Base-by-base conservation (phyloP, 2,113 vertebrate genomes). In the Typhlomys cinereus region DNA sequence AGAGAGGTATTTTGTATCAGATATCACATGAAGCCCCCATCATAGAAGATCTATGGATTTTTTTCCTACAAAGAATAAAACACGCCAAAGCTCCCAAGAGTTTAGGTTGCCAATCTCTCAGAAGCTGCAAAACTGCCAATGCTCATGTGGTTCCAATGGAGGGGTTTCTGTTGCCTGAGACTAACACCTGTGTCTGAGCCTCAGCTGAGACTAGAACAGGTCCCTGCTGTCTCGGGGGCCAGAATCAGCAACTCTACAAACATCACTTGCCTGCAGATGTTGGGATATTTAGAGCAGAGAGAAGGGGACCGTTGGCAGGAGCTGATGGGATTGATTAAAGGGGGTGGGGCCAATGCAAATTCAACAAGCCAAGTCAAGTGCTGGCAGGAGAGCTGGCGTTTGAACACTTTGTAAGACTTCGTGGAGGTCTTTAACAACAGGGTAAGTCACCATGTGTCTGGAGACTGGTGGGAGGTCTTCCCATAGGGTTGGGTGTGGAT, bases 291-390 rank as follows among this genome's bases (percentile, higher is more conserved):
- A 71, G 59, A 70, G 64, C n/a, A 39, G 85, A 83, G 88, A 82
- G 46, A 83, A 74, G 27, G 41, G 15, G 50, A 29, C 70, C 71
- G 46, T 27, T 71, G n/a, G 57, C 64, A 34, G 76, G 52, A 86
- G 61, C 85, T 92, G 76, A 92, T 95, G 96, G 96, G 86, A 95
- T 94, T 96, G 93, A 96, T 96, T 96, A 95, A 92, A 54, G 86
- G 57, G 31, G 94, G 93, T 69, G 91, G 83, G 62, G 70, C 80
- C 86, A 87, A 85, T 88, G 94, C 92, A 95, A 90, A 96, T 92
- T 78, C 61, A 92, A 21, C 71, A 84, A 54, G 86, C 84, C 82
- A 20, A 82, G 54, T 48, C 7, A 46, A 50, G 79, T 67, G 73
- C 92, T 95, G 94, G 95, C 94, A 82, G 81, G 75, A 92, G 80